A percentile compares a stretch with the other conserved stretches of the same genome.
These are phyloP conservation scores for Morpho achilles DNA, from an alignment of 2,888 invertebrate genomes.

Conservation along the genomic window DNA sequence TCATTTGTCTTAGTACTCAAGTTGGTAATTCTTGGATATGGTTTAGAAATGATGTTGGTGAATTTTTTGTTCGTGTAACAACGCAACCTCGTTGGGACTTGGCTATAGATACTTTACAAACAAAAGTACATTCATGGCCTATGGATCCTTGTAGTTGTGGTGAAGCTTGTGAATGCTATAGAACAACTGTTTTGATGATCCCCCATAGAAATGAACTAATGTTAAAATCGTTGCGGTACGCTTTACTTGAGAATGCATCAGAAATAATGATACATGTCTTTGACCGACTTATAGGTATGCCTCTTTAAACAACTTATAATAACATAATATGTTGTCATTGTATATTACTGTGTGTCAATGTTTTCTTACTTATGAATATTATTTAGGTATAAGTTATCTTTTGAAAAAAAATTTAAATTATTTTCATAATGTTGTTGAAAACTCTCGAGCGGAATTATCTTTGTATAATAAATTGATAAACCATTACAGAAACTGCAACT, in stretches of 20 bases:
- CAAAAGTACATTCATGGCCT: slow-evolving; percentile 55
- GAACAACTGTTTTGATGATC: slow-evolving; percentile 53
- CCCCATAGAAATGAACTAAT: slow-evolving; percentile 66
- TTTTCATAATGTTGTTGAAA: no score
- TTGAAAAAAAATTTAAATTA: no score
- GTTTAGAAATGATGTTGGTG: slow-evolving; percentile 60
- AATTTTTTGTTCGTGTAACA: slow-evolving; percentile 62
- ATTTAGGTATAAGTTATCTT: no score
- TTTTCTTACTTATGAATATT: no score
- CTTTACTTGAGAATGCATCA: slow-evolving; percentile 59
- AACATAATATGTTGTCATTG: no score
- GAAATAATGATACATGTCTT: slow-evolving; percentile 58
- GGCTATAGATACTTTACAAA: slow-evolving; percentile 55
- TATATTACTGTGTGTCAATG: no score
- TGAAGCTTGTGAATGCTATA: slow-evolving; percentile 63
- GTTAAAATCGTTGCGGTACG: slow-evolving; percentile 57
- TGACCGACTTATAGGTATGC: slow-evolving; percentile 57
- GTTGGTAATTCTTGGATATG: slow-evolving; percentile 62
- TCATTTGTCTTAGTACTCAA: slow-evolving; percentile 61
- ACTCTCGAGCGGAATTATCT: no score
- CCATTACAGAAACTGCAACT: slow-evolving; percentile 52
- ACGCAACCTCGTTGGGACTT: slow-evolving; percentile 65
- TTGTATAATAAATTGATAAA: no score
- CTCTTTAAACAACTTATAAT: no score
- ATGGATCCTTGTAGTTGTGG: slow-evolving; percentile 63